Evolutionary conservation across 2,113 vertebrate genomes (phyloP), one percentile per base, ranked within the genome.

Genomic region (Callopanchax toddi): DNA sequence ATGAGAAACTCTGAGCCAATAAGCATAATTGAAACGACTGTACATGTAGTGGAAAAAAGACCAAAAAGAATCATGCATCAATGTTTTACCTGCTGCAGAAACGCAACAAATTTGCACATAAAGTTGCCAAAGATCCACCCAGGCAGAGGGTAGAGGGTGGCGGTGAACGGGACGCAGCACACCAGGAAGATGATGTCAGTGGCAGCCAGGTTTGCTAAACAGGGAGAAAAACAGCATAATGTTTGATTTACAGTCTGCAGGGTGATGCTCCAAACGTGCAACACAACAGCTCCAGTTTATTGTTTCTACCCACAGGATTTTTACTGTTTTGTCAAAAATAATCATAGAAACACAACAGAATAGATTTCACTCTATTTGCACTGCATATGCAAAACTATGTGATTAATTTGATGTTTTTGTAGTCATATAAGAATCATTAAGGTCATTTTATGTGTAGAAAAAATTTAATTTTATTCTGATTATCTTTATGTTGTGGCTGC

Each of bases 21-120:
- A 25, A n/a, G 11, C 11, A 52, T 29, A n/a, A 18, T 5, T 52
- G n/a, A 29, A 11, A 52, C 3, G n/a, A 18, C 6, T 18, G 8
- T 1, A 10, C 2, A 49, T 6, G 16, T n/a, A 5, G 16, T 18
- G 6, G 1, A n/a, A 18, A 9, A 43, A 6, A 13, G 20, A 0
- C n/a, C n/a, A 10, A 22, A 4, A 39, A 43, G n/a, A 42, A 20
- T 12, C 3, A 15, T n/a, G 22, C 0, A 9, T 42, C 4, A 20
- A 17, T 23, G 13, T 13, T 15, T 78, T 91, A 94, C 93, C 92
- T 94, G 93, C 66, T 94, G 93, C 6, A 94, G 85, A 78, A 93
- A 94, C 32, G 92, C 93, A 13, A 94, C 93, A 90, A 89, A 93
- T 79, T 93, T 94, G 87, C 93, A 94, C 93, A 94, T 93, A 74